These are phyloP conservation scores for Gnatocerus cornutus DNA, from an alignment of 2,888 invertebrate genomes.

Conservation along the genomic window DNA sequence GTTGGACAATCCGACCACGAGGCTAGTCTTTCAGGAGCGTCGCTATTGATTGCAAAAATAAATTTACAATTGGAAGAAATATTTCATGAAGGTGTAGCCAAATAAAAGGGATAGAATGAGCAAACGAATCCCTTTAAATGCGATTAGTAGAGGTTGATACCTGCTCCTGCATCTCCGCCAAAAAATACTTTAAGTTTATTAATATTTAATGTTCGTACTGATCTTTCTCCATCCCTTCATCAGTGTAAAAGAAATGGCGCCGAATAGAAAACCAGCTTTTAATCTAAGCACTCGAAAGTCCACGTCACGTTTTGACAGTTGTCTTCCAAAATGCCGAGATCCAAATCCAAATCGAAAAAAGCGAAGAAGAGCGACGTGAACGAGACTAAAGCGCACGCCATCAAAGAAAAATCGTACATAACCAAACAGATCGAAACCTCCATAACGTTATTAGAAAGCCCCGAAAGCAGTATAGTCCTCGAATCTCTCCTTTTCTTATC, in stretches of 20 bases:
- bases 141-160: constrained; percentile 16
- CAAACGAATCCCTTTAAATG: constrained; percentile 26
- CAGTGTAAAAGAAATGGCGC: no score
- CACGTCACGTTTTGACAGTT: not conserved
- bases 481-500: constrained; percentile 63
- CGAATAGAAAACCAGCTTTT: no score
- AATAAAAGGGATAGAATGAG: constrained; percentile 10
- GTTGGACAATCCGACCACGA: no score
- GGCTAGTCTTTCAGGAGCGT: no score
- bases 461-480: constrained; percentile 60
- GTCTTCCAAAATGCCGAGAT: constrained; percentile 3
- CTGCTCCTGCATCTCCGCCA: constrained; percentile 4
- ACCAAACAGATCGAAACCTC: constrained; percentile 63
- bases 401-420: constrained; percentile 62
- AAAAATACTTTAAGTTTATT: constrained; percentile 21
- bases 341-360: constrained; percentile 18
- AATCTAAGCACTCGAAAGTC: no score
- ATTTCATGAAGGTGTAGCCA: constrained; percentile 26
- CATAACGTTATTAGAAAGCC: constrained; percentile 60
- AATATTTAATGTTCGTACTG: constrained; percentile 7
- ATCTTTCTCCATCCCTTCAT: constrained; percentile 1
- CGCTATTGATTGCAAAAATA: no score
- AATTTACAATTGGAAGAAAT: constrained; percentile 9
- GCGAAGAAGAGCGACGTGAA: constrained; percentile 15
- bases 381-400: constrained; percentile 46